Evolutionary conservation across 30 jellyfish, hydroid and myxozoan genomes (phyloP).

Genomic region (Hydractinia echinata): DNA sequence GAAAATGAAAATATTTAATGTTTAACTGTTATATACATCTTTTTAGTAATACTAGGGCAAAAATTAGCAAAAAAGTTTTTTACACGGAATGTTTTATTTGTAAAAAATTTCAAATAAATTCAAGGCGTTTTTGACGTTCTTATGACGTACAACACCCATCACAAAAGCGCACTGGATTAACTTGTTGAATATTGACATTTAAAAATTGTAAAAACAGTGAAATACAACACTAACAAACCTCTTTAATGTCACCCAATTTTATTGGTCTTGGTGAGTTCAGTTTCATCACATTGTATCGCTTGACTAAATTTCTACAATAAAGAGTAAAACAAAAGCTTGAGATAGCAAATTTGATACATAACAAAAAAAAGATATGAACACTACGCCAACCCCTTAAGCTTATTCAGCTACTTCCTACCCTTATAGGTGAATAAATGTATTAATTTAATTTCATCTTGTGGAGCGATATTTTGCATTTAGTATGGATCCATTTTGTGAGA

Average conservation of each 20-base stretch:
- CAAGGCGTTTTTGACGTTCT: too few species aligned
- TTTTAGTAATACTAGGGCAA: not conserved
- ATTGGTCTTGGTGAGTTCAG: slow-evolving; percentile 76
- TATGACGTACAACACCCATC: too few species aligned
- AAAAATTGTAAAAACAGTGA: not conserved
- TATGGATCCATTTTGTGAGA: not conserved
- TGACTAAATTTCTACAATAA: slow-evolving; percentile 61
- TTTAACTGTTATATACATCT: not conserved
- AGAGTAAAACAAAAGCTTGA: not conserved
- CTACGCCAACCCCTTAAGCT: too few species aligned
- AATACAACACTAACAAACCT: slow-evolving; percentile 26
- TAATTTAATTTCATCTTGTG: too few species aligned
- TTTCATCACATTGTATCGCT: slow-evolving; percentile 79
- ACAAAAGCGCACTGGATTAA: not conserved
- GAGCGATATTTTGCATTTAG: not conserved
- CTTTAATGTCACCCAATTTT: slow-evolving; percentile 51
- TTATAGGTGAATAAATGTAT: too few species aligned
- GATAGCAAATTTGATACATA: not conserved
- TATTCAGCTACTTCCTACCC: too few species aligned
- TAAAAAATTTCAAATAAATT: too few species aligned
- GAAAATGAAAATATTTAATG: not conserved
- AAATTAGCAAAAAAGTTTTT: not conserved
- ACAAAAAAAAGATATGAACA: too few species aligned
- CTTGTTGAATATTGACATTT: not conserved
- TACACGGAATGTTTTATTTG: too few species aligned